These are phyloP conservation scores for Myioborus melanocephalus DNA, from an alignment of 2,797 vertebrate genomes.

Conservation along the genomic window DNA sequence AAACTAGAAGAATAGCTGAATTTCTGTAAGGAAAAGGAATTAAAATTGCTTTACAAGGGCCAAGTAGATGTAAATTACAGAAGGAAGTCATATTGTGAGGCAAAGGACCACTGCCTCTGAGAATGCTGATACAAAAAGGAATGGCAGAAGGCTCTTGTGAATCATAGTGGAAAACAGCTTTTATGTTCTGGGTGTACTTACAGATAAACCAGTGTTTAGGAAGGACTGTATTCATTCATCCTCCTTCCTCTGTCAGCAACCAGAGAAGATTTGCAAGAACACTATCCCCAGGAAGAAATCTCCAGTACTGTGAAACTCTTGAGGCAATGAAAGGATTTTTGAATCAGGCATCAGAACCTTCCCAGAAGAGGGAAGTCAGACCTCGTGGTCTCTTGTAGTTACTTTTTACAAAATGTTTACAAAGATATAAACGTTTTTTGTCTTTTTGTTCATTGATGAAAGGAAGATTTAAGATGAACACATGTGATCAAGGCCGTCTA, in stretches of 20 bases:
- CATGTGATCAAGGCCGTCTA: not conserved
- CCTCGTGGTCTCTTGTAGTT: not conserved
- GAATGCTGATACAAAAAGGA: not conserved
- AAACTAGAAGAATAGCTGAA: not conserved
- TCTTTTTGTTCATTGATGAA: not conserved
- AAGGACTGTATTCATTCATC: not conserved
- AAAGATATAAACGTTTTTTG: not conserved
- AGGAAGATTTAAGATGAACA: not conserved
- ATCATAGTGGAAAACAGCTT: not conserved
- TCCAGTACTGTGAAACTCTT: not conserved
- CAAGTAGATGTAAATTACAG: not conserved
- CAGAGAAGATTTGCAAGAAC: not conserved
- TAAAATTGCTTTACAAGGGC: not conserved
- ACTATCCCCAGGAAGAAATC: not conserved
- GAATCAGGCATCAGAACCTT: not conserved
- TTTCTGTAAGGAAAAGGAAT: not conserved
- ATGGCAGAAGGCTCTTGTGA: constrained; percentile 18
- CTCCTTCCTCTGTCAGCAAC: not conserved
- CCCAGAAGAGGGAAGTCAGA: not conserved
- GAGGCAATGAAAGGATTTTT: not conserved
- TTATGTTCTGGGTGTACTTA: not conserved
- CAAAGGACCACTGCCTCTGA: not conserved
- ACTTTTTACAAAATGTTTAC: not conserved
- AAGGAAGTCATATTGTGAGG: not conserved
- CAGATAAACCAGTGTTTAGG: not conserved